These are phyloP conservation scores for Threskiornis aethiopicus DNA, from an alignment of 2,797 vertebrate genomes.

Conservation along the genomic window DNA sequence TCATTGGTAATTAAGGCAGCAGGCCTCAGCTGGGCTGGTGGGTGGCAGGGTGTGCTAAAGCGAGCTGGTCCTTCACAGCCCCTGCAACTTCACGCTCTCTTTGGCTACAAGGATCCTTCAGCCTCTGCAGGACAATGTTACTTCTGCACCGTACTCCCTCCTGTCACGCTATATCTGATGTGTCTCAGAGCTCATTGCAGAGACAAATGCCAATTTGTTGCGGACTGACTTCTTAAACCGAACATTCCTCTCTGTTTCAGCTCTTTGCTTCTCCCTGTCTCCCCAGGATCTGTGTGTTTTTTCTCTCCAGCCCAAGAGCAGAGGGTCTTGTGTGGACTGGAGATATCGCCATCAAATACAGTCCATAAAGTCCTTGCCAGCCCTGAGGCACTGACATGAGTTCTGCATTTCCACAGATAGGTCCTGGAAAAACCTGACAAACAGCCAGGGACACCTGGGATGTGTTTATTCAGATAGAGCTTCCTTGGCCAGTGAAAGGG, in stretches of 20 bases:
- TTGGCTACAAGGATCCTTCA: not conserved
- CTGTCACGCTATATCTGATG: rapidly evolving
- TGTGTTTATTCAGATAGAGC: not conserved
- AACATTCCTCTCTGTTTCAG: not conserved
- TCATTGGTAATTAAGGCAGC: not conserved
- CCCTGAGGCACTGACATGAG: not conserved
- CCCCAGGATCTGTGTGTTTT: too few relatives aligned
- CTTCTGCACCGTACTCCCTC: not conserved
- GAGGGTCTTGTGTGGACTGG: not conserved
- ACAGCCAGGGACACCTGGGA: not conserved
- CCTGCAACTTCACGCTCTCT: not conserved
- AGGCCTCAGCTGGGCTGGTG: not conserved
- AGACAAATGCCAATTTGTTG: rapidly evolving
- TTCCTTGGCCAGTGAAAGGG: not conserved
- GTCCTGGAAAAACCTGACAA: not conserved
- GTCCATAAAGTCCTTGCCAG: not conserved
- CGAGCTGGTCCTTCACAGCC: not conserved
- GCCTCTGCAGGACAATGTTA: not conserved
- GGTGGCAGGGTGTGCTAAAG: not conserved
- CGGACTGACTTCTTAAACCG: not conserved
- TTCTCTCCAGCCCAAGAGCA: not conserved
- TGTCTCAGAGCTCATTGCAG: not conserved
- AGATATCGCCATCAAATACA: not conserved
- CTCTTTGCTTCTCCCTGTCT: not conserved
- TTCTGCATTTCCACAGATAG: not conserved